Conservation (phyloP, 1,140 invertebrate species). For the Drosophila orena region DNA sequence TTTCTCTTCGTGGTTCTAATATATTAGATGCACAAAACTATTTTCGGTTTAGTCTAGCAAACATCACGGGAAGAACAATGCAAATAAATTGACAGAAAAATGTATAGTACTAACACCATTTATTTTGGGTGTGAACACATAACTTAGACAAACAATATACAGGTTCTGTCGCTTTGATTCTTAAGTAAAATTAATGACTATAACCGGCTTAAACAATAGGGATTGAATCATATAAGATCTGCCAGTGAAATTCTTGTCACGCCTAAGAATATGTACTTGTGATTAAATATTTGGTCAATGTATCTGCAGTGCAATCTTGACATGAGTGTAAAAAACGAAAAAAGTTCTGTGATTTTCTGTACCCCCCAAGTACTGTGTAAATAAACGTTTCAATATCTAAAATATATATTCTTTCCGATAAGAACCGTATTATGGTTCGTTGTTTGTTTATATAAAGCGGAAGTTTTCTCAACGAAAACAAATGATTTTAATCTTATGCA, state of each 20-base stretch:
- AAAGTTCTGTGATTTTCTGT: background rate
- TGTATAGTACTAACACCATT: background rate
- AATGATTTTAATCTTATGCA: conserved; percentile 6
- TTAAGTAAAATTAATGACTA: background rate
- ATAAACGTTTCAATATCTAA: background rate
- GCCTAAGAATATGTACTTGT: background rate
- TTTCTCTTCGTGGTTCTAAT: too few relatives aligned
- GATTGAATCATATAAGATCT: background rate
- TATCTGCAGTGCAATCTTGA: conserved; percentile 3
- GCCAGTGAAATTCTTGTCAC: background rate
- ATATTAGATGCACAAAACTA: background rate
- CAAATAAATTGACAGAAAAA: background rate
- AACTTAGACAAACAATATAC: background rate
- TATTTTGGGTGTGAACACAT: conserved; percentile 5
- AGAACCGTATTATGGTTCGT: background rate
- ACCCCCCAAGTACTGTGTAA: background rate
- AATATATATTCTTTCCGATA: background rate
- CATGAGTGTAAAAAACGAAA: background rate
- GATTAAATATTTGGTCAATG: conserved; percentile 2
- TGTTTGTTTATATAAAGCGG: conserved; percentile 13
- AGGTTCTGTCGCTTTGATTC: background rate
- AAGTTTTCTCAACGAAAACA: conserved; percentile 8
- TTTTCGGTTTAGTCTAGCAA: background rate
- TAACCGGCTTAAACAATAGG: background rate
- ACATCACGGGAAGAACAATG: background rate